phyloP scores from a whole-genome alignment of 2,888 invertebrate genomes.

The Tolmerus cingulatus region DNA sequence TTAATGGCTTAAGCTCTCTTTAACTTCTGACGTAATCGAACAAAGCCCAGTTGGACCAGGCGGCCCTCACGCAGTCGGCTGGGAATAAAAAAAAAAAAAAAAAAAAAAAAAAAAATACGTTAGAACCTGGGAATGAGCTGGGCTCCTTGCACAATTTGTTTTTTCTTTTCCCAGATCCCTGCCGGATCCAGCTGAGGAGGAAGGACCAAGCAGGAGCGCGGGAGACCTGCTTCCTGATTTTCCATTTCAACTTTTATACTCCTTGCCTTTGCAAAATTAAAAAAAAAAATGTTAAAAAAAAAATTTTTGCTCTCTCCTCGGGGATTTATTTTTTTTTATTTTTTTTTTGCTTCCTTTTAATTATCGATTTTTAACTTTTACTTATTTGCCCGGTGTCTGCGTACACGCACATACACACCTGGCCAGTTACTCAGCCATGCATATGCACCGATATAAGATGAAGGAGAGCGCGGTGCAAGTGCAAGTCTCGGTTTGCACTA shows the following conservation, averaged over 20 bases:
- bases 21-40: conserved; percentile 5
- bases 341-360: conserved; percentile 31
- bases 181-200: neutral
- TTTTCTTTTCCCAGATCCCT: neutral
- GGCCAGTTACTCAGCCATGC: neutral
- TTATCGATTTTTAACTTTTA: conserved; percentile 43
- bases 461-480: neutral
- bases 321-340: conserved; percentile 7
- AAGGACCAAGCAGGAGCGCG: neutral
- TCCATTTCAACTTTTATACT: conserved; percentile 23
- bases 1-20: conserved; percentile 28
- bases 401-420: conserved; percentile 34
- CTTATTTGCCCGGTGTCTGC: conserved; percentile 40
- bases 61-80: conserved; percentile 29
- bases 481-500: conserved; percentile 10
- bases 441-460: conserved; percentile 13
- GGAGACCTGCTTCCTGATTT: neutral
- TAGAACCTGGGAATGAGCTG: neutral
- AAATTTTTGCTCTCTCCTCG: neutral
- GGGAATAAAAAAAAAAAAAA: neutral
- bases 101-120: neutral
- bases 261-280: neutral
- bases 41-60: conserved; percentile 36
- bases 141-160: conserved; percentile 31
- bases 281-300: neutral